phyloP scores from a whole-genome alignment of 2,113 vertebrate species.

The Apodemus sylvaticus region DNA sequence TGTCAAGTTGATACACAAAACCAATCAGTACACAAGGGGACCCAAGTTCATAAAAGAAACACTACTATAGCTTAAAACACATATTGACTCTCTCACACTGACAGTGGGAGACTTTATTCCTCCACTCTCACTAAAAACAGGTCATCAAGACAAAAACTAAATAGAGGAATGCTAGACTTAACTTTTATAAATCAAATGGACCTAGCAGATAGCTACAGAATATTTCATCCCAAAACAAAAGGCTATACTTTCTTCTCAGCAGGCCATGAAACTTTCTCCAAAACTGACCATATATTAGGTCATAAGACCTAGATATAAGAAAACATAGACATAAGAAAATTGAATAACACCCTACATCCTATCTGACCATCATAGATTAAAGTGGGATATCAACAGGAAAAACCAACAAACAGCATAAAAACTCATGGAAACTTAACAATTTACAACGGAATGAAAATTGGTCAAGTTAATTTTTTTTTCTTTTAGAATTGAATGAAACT shows the following conservation, averaged over 20 bases:
- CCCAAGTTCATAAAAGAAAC: background rate
- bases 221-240: background rate
- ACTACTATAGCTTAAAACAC: background rate
- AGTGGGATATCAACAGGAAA: background rate
- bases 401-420: background rate
- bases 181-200: background rate
- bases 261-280: background rate
- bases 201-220: background rate
- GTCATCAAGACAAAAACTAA: background rate
- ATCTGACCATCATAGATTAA: background rate
- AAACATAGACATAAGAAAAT: background rate
- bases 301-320: background rate
- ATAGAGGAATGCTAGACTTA: background rate
- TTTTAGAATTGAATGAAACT: background rate
- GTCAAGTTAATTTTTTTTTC: background rate
- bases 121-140: background rate
- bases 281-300: background rate
- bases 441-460: background rate
- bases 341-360: background rate
- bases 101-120: background rate
- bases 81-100: background rate
- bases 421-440: background rate
- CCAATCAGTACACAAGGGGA: background rate
- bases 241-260: background rate
- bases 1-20: background rate